phyloP scores from a whole-genome alignment of 2,113 vertebrate species.

The Phyllopteryx taeniolatus region DNA sequence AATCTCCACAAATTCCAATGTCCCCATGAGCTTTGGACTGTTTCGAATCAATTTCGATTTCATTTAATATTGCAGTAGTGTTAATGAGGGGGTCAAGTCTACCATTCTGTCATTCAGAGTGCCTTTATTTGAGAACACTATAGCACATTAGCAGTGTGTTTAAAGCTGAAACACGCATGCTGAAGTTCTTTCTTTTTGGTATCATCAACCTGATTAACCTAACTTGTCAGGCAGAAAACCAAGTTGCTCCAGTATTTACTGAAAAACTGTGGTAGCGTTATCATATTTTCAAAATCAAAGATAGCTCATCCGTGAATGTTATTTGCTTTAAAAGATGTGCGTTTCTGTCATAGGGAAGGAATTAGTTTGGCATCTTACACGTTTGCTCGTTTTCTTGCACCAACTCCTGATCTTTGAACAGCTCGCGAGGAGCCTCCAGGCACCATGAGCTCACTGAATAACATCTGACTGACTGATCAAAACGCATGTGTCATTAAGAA shows the following conservation, averaged over 20 bases:
- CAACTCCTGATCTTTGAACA: conserved; percentile 72
- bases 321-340: conserved; percentile 15
- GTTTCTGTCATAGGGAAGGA: conserved; percentile 65
- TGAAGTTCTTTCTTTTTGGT: conserved; percentile 1
- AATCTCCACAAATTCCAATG: conserved; percentile 51
- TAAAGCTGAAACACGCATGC: neutral
- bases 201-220: conserved; percentile 2
- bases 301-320: conserved; percentile 27
- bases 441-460: conserved; percentile 67
- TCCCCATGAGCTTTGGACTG: conserved; percentile 49
- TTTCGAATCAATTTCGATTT: conserved; percentile 61
- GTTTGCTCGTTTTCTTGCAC: conserved; percentile 71
- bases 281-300: conserved; percentile 8
- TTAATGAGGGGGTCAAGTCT: conserved; percentile 47
- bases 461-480: conserved; percentile 74
- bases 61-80: conserved; percentile 11
- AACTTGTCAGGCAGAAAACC: conserved; percentile 6
- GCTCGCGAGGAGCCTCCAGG: conserved; percentile 67
- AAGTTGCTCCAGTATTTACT: neutral
- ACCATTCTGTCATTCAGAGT: conserved; percentile 29
- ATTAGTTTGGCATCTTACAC: conserved; percentile 69
- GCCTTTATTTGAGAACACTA: conserved; percentile 32
- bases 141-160: neutral
- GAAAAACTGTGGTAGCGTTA: neutral
- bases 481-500: conserved; percentile 65